A percentile compares a stretch with the other conserved stretches of the same genome.
phyloP scores from a whole-genome alignment of 1,140 invertebrate genomes.

The Trigoniulus corallinus region DNA sequence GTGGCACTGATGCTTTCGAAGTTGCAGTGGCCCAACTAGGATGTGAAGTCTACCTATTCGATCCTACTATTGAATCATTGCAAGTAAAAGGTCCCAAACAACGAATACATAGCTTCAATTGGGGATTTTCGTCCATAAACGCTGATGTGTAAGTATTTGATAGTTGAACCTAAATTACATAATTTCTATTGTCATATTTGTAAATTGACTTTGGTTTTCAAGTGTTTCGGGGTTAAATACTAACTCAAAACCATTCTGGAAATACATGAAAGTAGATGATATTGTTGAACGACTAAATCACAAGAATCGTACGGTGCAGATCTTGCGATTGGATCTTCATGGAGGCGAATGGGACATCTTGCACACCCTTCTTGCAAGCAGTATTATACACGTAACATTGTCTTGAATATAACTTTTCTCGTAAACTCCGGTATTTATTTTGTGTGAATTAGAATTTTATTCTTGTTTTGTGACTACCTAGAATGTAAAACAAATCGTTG shows the following conservation, averaged over 20 bases:
- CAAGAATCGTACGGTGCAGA: neutral
- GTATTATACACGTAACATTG: neutral
- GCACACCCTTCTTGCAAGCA: neutral
- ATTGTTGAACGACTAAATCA: neutral
- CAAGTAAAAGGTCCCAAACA: neutral
- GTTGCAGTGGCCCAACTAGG: neutral
- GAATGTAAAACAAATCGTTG: neutral
- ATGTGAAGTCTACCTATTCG: neutral
- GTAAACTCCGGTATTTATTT: neutral
- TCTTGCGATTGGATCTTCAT: conserved; percentile 1
- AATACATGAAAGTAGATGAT: neutral
- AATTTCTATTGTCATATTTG: neutral
- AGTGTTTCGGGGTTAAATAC: neutral
- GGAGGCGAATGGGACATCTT: conserved; percentile 7
- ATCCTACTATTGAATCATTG: neutral
- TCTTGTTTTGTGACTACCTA: neutral
- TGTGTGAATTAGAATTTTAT: neutral
- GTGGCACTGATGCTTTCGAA: neutral
- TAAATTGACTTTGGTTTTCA: neutral
- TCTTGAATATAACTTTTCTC: neutral
- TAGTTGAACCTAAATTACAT: too few relatives aligned
- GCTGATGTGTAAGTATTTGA: neutral
- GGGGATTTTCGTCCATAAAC: neutral
- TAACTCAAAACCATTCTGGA: neutral
- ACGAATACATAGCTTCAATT: neutral